Conservation (phyloP, 1,140 invertebrate genomes). For the Druon quercuslanigerum region DNA sequence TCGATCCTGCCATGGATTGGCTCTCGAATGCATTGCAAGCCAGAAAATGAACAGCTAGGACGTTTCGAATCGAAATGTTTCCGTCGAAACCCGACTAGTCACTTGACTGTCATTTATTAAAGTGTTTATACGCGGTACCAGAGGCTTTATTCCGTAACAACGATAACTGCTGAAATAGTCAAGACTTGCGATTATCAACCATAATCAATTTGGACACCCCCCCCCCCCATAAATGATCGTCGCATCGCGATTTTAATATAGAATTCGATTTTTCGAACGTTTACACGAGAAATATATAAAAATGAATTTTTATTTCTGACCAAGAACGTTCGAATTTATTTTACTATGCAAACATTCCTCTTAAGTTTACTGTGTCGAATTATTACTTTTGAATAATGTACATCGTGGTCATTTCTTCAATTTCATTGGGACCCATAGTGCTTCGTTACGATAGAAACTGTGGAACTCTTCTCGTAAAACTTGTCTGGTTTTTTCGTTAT, state of each 20-base stretch:
- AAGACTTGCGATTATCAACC: not conserved
- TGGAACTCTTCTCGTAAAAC: not conserved
- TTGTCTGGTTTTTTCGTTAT: not conserved
- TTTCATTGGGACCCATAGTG: not conserved
- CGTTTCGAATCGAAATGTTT: constrained; percentile 44
- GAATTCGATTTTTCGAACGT: not conserved
- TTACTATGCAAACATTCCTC: too few species aligned
- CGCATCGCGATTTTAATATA: constrained; percentile 4
- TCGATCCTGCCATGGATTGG: constrained; percentile 99
- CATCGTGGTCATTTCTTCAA: not conserved
- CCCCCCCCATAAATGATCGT: too few species aligned
- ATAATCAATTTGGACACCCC: not conserved
- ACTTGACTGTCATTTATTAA: constrained; percentile 61
- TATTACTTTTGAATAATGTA: too few species aligned
- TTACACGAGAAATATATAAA: too few species aligned
- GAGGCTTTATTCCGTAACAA: constrained; percentile 27
- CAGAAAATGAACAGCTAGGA: constrained; percentile 82
- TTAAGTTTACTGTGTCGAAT: too few species aligned
- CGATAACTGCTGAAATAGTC: not conserved
- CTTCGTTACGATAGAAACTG: not conserved
- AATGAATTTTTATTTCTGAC: constrained; percentile 9
- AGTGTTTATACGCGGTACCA: constrained; percentile 47
- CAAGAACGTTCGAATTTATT: not conserved
- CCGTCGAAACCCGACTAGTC: constrained; percentile 66
- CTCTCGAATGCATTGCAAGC: constrained; percentile 91